phyloP scores from a whole-genome alignment of 2,888 invertebrate genomes.

The Drosophila mimetica region DNA sequence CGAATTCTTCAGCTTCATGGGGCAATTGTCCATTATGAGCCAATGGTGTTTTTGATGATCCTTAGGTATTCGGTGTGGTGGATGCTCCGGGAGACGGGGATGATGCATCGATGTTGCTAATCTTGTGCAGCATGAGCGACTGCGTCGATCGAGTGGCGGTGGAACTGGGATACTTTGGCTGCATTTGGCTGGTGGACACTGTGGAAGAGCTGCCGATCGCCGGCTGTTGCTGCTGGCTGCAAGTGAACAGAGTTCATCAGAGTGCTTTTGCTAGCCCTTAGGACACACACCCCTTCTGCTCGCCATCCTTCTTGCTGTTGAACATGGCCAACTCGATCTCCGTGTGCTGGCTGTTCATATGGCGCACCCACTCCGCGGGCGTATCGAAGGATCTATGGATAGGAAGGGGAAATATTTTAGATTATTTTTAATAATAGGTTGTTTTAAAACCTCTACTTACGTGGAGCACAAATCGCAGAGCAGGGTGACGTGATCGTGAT shows the following conservation, averaged over 20 bases:
- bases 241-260: constrained; percentile 68
- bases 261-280: constrained; percentile 82
- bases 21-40: background rate
- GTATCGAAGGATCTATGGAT: constrained; percentile 87
- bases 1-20: constrained; percentile 1
- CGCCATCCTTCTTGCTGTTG: constrained; percentile 82
- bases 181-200: constrained; percentile 54
- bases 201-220: constrained; percentile 40
- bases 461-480: constrained; percentile 92
- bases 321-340: constrained; percentile 90
- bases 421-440: background rate
- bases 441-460: constrained; percentile 80
- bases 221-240: constrained; percentile 52
- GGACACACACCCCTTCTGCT: constrained; percentile 87
- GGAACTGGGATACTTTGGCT: constrained; percentile 43
- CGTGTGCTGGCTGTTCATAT: constrained; percentile 93
- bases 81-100: constrained; percentile 11
- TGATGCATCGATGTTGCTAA: constrained; percentile 29
- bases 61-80: constrained; percentile 18
- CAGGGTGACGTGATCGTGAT: constrained; percentile 90
- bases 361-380: constrained; percentile 94
- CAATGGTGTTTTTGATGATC: constrained; percentile 21
- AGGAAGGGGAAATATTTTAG: background rate
- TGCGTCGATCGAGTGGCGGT: constrained; percentile 16
- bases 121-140: constrained; percentile 15